A percentile compares a stretch with the other conserved stretches of the same genome.
Evolutionary conservation across 2,113 vertebrate genomes (phyloP).

Genomic region (Oxyura jamaicensis): DNA sequence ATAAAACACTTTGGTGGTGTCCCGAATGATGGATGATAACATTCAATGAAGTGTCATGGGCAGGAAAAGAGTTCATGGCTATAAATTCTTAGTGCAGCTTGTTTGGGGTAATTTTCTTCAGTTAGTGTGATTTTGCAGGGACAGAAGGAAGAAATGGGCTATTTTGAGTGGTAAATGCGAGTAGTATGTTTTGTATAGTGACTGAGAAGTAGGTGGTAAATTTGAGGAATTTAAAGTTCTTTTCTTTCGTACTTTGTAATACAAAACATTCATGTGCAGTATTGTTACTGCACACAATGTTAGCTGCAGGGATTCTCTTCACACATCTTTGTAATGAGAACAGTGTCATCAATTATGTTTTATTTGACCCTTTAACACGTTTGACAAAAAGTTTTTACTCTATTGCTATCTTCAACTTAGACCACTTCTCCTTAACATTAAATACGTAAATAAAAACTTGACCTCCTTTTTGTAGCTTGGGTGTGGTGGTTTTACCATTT

Average conservation of each 20-base stretch:
- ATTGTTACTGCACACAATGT: neutral
- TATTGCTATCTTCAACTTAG: neutral
- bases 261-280: neutral
- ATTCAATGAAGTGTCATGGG: neutral
- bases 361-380: neutral
- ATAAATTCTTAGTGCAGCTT: neutral
- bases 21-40: rapidly evolving
- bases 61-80: neutral
- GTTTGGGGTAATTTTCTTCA: neutral
- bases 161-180: neutral
- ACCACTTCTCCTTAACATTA: neutral
- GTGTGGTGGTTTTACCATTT: too few species aligned
- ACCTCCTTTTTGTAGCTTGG: neutral
- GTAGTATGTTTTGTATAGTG: neutral
- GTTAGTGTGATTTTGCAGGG: neutral
- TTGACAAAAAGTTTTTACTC: neutral
- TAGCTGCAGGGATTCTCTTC: neutral
- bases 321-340: neutral
- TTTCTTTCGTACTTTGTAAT: neutral
- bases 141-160: neutral
- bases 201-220: neutral
- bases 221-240: neutral
- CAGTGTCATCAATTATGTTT: neutral
- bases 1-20: neutral
- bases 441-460: neutral